Percentiles rank a stretch among this genome's conserved stretches.
Conservation (phyloP, 2,888 invertebrate species). For the Lutraria lutraria region DNA sequence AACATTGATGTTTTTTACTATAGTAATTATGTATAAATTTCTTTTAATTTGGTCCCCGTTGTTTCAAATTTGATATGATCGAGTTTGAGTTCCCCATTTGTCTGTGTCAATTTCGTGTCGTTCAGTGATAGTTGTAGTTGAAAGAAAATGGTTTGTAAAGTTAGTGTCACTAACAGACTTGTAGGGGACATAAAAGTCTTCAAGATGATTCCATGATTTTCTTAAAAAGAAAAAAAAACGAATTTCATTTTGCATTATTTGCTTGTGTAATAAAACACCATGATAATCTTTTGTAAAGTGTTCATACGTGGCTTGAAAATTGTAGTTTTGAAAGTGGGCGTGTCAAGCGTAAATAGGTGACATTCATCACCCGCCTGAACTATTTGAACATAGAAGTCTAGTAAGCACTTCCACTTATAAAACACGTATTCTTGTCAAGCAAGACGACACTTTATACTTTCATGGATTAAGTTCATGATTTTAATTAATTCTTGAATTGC, state of each 20-base stretch:
- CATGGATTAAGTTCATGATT: background rate
- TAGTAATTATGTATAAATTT: too few species aligned
- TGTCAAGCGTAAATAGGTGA: background rate
- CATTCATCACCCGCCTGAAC: background rate
- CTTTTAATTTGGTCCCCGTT: too few species aligned
- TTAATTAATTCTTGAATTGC: slow-evolving; percentile 32
- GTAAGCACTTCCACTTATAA: background rate
- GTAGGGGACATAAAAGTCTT: too few species aligned
- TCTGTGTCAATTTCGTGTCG: too few species aligned
- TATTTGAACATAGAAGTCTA: slow-evolving; percentile 5
- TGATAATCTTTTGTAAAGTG: background rate
- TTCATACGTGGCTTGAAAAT: slow-evolving; percentile 6
- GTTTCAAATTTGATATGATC: too few species aligned
- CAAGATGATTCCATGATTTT: too few species aligned
- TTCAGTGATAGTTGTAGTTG: too few species aligned
- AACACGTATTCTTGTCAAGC: slow-evolving; percentile 13
- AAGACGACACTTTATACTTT: slow-evolving; percentile 15
- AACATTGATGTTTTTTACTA: too few species aligned
- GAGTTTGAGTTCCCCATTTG: too few species aligned
- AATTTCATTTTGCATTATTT: background rate
- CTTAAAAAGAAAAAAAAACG: too few species aligned
- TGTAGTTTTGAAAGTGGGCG: slow-evolving; percentile 11
- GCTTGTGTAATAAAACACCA: background rate
- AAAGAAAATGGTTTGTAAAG: too few species aligned
- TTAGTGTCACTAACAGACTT: too few species aligned